phyloP scores from a whole-genome alignment of 2,113 vertebrate genomes.

The Typhlomys cinereus region DNA sequence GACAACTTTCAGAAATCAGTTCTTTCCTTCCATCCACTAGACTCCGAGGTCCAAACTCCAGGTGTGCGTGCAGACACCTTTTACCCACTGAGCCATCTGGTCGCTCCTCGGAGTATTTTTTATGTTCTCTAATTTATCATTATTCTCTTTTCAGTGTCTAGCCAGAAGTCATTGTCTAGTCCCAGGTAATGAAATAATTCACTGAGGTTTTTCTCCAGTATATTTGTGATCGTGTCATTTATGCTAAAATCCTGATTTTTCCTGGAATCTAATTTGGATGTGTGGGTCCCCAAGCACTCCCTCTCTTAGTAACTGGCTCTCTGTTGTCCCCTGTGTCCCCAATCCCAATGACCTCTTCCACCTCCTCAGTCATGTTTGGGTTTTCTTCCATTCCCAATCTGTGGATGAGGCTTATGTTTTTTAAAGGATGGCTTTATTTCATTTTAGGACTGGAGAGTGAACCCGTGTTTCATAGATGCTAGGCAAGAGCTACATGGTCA shows the following conservation, averaged over 20 bases:
- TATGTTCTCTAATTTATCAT: conserved; percentile 18
- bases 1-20: background rate
- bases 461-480: background rate
- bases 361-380: background rate
- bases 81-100: background rate
- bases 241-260: background rate
- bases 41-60: too few relatives aligned
- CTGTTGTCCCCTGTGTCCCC: background rate
- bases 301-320: background rate
- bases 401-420: background rate
- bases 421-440: background rate
- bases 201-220: background rate
- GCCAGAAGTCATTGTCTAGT: background rate
- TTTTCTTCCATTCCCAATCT: background rate
- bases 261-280: background rate
- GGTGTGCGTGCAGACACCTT: background rate
- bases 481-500: background rate
- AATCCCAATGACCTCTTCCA: background rate
- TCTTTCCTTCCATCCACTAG: background rate
- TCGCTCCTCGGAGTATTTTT: background rate
- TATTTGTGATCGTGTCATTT: background rate
- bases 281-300: background rate
- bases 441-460: background rate
- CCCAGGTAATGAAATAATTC: background rate
- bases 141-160: background rate